phyloP scores from a whole-genome alignment of 2,113 vertebrate genomes.

The Chaenocephalus aceratus region DNA sequence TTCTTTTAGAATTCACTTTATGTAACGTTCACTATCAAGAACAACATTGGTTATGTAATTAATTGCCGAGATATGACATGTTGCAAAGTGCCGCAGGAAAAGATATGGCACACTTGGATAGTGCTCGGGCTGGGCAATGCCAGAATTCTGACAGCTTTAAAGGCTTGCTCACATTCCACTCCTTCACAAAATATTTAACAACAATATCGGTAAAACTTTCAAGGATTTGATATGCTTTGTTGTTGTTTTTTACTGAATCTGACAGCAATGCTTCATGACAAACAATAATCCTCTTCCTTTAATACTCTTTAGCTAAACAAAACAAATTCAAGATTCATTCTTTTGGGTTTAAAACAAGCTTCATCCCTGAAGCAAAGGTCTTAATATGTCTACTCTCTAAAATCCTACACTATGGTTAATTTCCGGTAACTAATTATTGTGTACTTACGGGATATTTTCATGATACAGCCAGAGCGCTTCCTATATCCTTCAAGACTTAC shows the following conservation, averaged over 20 bases:
- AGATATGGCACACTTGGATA: conserved; percentile 34
- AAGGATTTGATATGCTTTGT: conserved; percentile 3
- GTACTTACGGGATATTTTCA: conserved; percentile 85
- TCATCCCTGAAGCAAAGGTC: not conserved
- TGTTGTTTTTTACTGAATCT: conserved; percentile 11
- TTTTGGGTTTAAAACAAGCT: conserved; percentile 1
- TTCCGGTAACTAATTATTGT: conserved; percentile 20
- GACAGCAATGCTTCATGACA: not conserved
- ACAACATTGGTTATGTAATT: conserved; percentile 59
- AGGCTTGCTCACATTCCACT: conserved; percentile 33
- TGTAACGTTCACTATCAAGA: conserved; percentile 30
- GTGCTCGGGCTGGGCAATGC: conserved; percentile 1
- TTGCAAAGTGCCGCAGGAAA: conserved; percentile 20
- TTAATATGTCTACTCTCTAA: not conserved
- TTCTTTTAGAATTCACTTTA: conserved; percentile 40
- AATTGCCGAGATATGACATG: conserved; percentile 28
- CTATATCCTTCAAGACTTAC: conserved; percentile 62
- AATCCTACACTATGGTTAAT: not conserved
- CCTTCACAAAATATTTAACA: conserved; percentile 13
- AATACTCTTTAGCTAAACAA: not conserved
- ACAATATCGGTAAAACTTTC: not conserved
- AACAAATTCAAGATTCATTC: conserved; percentile 5
- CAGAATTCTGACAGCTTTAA: conserved; percentile 45
- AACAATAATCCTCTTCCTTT: not conserved
- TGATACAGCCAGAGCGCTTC: conserved; percentile 63